Evolutionary conservation across 2,113 vertebrate species (phyloP).

Genomic region (Lophochroa leadbeateri): DNA sequence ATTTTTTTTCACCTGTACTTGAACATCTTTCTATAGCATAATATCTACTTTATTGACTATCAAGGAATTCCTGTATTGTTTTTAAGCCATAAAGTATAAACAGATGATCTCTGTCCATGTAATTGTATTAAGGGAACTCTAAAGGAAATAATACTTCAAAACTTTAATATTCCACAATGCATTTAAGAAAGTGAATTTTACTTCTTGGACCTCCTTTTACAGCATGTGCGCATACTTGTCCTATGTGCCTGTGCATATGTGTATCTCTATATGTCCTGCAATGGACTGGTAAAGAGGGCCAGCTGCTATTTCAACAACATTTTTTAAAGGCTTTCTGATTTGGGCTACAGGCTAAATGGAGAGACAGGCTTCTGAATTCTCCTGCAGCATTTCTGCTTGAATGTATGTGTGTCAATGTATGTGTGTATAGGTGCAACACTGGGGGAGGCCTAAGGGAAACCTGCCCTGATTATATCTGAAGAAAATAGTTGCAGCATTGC

Average conservation of each 20-base stretch:
- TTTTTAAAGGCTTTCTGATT: not conserved
- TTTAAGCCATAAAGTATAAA: not conserved
- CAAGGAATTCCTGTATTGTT: not conserved
- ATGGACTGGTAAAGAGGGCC: not conserved
- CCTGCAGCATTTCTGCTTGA: not conserved
- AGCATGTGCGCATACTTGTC: rapidly evolving
- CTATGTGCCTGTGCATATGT: not conserved
- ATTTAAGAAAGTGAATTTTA: not conserved
- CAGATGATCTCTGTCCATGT: not conserved
- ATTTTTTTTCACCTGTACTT: not conserved
- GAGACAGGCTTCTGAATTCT: not conserved
- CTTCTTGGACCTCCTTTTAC: not conserved
- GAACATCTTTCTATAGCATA: not conserved
- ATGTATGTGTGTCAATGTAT: not conserved
- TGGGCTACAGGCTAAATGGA: not conserved
- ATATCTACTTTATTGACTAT: not conserved
- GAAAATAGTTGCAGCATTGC: not conserved
- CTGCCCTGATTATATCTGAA: not conserved
- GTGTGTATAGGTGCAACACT: not conserved
- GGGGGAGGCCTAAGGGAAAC: not conserved
- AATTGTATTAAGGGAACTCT: not conserved
- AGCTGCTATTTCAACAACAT: not conserved
- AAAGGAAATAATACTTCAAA: not conserved
- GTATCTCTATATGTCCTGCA: not conserved
- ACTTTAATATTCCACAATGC: not conserved